Evolutionary conservation across 2,113 vertebrate genomes (phyloP).

Genomic region (Taurulus bubalis): DNA sequence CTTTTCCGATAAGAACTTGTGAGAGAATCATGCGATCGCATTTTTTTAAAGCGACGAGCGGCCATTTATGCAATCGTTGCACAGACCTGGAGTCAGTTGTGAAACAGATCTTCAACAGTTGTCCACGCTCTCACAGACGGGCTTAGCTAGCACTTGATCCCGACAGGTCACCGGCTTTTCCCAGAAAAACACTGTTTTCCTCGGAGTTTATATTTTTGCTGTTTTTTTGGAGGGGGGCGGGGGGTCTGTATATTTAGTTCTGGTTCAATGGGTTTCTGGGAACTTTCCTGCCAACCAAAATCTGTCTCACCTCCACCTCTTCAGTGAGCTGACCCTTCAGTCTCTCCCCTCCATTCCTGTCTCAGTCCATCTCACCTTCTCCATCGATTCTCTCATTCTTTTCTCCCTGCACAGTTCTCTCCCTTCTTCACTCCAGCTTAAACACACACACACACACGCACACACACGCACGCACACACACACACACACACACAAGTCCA

Average conservation of each 20-base stretch:
- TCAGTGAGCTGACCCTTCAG: slow-evolving; percentile 57
- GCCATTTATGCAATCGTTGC: background rate
- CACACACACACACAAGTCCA: slow-evolving; percentile 65
- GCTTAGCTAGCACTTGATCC: slow-evolving; percentile 16
- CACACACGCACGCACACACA: slow-evolving; percentile 52
- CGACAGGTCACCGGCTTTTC: slow-evolving; percentile 43
- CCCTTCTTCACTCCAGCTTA: slow-evolving; percentile 46
- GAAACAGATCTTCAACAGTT: slow-evolving; percentile 20
- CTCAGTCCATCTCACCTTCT: slow-evolving; percentile 64
- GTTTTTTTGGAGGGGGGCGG: slow-evolving; percentile 49
- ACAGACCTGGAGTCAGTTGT: too few relatives aligned
- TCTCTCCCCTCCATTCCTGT: slow-evolving; percentile 44
- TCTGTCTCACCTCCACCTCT: slow-evolving; percentile 61
- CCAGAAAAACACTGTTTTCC: slow-evolving; percentile 41
- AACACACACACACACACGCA: slow-evolving; percentile 55
- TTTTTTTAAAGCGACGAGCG: too few relatives aligned
- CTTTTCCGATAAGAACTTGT: background rate
- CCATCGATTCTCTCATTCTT: slow-evolving; percentile 71
- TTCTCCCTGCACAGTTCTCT: slow-evolving; percentile 47
- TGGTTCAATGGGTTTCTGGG: slow-evolving; percentile 60
- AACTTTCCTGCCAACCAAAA: slow-evolving; percentile 63
- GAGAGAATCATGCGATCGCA: too few relatives aligned
- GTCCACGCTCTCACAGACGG: background rate
- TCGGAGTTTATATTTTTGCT: slow-evolving; percentile 55
- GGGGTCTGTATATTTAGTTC: slow-evolving; percentile 43